Evolutionary conservation across 2,888 invertebrate species (phyloP), one percentile per base, ranked within the genome.

Genomic region (Achlya flavicornis): DNA sequence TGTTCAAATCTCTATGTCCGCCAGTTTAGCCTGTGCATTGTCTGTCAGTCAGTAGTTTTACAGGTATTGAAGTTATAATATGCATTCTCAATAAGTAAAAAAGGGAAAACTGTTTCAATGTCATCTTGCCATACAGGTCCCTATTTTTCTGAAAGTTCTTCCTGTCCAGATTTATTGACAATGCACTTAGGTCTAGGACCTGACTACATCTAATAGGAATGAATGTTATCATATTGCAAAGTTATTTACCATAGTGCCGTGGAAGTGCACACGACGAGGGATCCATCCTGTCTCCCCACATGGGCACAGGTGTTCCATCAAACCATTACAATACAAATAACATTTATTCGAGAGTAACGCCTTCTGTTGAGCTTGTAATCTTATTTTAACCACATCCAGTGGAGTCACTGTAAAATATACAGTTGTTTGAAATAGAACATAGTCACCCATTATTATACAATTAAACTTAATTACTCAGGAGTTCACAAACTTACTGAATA

Each of bases 301-400:
- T 14, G 97, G 96, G 86, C 99, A 99, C 48, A 99, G 90, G 86
- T 99, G 99, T 89, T 99, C 99, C 99, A 99, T 99, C 12, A 99
- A 93, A 0, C 99, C 99, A 94, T 99, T 99, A 86, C 98, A 98
- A 88, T 98, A 99, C 8, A 99, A 92, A 86, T 98, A 99, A 89
- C 99, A 99, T 89, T 97, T 97, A 74, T 97, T 97, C 10, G 96
- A 96, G 6, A 96, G 90, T 75, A 97, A 86, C 0, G 96, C 96
- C 78, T 98, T 98, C 81, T 98, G 97, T 88, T 99, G 99, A 3
- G 98, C 96, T 93, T 99, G 99, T 57, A 99, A 94, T 61, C 99
- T 95, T 69, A 99, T 98, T 94, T 99, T 99, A 0, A 99, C 97
- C n/a, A 99, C 99, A 94, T 99, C 99, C 74, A 99, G 92, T 0